Evolutionary conservation across 2,797 vertebrate species (phyloP).

Genomic region (Otolemur crassicaudatus): DNA sequence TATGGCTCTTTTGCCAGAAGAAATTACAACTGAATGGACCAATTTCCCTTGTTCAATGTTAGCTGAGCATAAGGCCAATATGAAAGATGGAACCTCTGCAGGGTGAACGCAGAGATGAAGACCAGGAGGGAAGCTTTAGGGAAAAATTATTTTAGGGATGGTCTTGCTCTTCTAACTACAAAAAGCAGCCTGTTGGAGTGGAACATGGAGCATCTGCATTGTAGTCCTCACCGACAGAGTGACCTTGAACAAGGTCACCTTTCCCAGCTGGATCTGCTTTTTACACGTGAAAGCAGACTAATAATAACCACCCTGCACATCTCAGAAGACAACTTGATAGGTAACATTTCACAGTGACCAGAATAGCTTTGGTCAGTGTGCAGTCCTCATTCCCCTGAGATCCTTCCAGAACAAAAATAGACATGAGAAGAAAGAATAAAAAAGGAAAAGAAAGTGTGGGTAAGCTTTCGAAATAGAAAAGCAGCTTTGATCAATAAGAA

Average conservation of each 20-base stretch:
- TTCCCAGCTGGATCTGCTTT: not conserved
- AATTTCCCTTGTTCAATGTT: not conserved
- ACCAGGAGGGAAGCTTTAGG: not conserved
- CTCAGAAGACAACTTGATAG: slow-evolving; percentile 13
- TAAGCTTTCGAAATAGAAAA: not conserved
- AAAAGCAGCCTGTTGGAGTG: not conserved
- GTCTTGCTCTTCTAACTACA: not conserved
- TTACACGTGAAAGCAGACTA: not conserved
- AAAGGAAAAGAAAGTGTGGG: not conserved
- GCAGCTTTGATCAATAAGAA: slow-evolving; percentile 11
- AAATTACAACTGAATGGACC: not conserved
- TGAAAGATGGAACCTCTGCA: not conserved
- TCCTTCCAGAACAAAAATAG: slow-evolving; percentile 23
- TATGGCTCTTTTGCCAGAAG: not conserved
- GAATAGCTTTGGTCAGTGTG: slow-evolving; percentile 5
- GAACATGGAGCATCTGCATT: not conserved
- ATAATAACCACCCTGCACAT: not conserved
- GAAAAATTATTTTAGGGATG: not conserved
- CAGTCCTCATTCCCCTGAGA: not conserved
- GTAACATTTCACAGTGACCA: not conserved
- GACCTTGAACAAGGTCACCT: not conserved
- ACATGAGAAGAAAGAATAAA: not conserved
- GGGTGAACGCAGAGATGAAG: not conserved
- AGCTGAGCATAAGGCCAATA: not conserved
- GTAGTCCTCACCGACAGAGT: not conserved